phyloP scores from a whole-genome alignment of 53 echinoderm and acorn worm species.

The Apostichopus leukothele region DNA sequence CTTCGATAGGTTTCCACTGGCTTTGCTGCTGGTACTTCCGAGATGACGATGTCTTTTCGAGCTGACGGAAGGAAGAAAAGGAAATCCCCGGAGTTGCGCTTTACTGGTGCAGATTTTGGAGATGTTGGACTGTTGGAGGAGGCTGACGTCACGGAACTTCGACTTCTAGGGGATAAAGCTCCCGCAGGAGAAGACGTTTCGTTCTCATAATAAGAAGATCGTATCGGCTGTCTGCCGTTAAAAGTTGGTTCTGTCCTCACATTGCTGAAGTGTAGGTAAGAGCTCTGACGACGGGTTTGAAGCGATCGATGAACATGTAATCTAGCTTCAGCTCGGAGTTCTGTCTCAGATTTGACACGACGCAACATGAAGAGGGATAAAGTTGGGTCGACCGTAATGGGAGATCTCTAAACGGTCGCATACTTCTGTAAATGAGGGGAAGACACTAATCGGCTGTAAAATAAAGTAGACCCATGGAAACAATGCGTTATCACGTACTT shows the following conservation, averaged over 20 bases:
- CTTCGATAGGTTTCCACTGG: not conserved
- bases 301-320: not conserved
- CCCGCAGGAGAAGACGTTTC: not conserved
- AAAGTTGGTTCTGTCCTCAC: not conserved
- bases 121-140: slow-evolving; percentile 11
- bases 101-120: slow-evolving; percentile 12
- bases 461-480: too few relatives aligned
- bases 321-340: slow-evolving; percentile 3
- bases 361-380: not conserved
- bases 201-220: not conserved
- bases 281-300: not conserved
- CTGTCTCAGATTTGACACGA: not conserved
- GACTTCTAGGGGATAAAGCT: not conserved
- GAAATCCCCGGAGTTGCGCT: not conserved
- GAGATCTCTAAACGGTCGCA: not conserved
- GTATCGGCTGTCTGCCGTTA: not conserved
- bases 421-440: not conserved
- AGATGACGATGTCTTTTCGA: not conserved
- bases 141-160: not conserved
- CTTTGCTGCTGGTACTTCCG: not conserved
- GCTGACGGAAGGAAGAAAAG: not conserved
- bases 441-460: not conserved
- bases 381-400: not conserved
- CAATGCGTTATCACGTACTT: too few relatives aligned
- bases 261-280: not conserved